phyloP scores from a whole-genome alignment of 2,113 vertebrate species.

The Sturnira hondurensis region DNA sequence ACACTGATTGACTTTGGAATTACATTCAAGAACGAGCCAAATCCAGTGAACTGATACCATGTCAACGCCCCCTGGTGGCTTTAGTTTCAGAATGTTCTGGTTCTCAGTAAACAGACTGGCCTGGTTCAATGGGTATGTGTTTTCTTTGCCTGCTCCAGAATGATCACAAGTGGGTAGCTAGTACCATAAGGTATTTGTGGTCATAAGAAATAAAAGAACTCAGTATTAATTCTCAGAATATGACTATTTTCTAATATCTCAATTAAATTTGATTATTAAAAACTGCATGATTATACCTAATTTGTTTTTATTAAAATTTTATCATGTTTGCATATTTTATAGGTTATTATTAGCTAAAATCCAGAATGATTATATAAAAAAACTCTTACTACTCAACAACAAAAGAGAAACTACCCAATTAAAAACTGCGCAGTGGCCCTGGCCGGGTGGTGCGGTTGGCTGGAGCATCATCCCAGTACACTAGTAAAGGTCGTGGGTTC shows the following conservation, averaged over 20 bases:
- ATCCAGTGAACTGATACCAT: neutral
- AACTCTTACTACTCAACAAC: neutral
- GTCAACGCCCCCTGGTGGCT: neutral
- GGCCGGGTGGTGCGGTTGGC: neutral
- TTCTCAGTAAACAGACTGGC: neutral
- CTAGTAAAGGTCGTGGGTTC: neutral
- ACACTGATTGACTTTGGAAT: neutral
- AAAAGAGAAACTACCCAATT: neutral
- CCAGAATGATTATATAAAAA: neutral
- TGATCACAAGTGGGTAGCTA: neutral
- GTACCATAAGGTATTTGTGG: neutral
- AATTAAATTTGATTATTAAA: neutral
- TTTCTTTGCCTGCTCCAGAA: neutral
- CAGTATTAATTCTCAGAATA: neutral
- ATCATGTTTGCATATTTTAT: neutral
- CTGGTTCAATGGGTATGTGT: neutral
- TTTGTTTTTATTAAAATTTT: neutral
- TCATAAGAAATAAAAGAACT: neutral
- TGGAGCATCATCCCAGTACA: neutral
- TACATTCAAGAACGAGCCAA: neutral
- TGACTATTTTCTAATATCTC: neutral
- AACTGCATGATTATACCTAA: neutral
- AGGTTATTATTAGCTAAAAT: neutral
- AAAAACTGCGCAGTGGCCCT: neutral
- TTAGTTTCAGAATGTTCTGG: neutral